phyloP scores from a whole-genome alignment of 1,140 invertebrate genomes.

The Cydia fagiglandana region DNA sequence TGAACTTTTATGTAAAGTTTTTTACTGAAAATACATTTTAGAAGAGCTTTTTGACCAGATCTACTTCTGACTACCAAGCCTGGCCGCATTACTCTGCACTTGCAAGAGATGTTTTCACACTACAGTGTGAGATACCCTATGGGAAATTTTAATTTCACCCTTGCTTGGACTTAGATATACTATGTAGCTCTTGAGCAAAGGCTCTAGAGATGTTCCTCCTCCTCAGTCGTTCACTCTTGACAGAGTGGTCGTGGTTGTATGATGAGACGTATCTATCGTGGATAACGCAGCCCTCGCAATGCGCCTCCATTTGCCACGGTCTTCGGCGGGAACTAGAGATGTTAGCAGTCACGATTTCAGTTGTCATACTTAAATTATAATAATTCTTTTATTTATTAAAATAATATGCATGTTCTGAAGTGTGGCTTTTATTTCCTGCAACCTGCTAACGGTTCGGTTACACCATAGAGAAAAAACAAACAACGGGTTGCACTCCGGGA shows the following conservation, averaged over 20 bases:
- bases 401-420: constrained; percentile 1
- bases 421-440: neutral
- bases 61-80: neutral
- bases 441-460: neutral
- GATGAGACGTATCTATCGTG: too few relatives aligned
- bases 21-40: neutral
- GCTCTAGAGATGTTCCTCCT: too few relatives aligned
- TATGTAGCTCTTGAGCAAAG: too few relatives aligned
- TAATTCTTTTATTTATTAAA: constrained; percentile 1
- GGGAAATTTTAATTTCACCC: neutral
- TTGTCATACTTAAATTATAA: neutral
- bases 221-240: too few relatives aligned
- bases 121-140: neutral
- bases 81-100: neutral
- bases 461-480: too few relatives aligned
- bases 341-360: constrained; percentile 3
- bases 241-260: too few relatives aligned
- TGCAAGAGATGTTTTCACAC: too few relatives aligned
- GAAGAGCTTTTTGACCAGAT: neutral
- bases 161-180: neutral
- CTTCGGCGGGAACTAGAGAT: too few relatives aligned
- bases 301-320: too few relatives aligned
- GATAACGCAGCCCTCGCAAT: too few relatives aligned
- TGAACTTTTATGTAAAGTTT: neutral
- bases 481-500: too few relatives aligned